These are phyloP conservation scores for Ceraclea dissimilis DNA, from an alignment of 2,888 invertebrate species.

Conservation along the genomic window DNA sequence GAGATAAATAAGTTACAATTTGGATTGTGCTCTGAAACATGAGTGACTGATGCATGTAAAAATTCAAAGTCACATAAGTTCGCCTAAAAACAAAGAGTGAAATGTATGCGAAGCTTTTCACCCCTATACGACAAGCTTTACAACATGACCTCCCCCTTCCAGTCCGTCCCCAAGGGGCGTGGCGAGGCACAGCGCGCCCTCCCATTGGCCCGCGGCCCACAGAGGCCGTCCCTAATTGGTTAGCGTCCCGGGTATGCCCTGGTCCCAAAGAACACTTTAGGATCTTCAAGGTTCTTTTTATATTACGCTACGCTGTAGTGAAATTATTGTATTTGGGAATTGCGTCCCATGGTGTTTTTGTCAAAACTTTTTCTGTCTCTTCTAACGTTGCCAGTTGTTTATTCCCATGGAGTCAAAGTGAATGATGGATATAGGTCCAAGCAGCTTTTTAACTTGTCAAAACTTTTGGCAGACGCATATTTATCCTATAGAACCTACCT, in stretches of 20 bases:
- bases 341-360: too few relatives aligned
- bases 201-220: constrained; percentile 23
- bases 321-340: neutral
- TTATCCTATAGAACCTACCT: too few relatives aligned
- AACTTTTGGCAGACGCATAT: too few relatives aligned
- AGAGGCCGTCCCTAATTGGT: constrained; percentile 33
- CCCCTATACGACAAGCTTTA: constrained; percentile 4
- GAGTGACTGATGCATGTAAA: too few relatives aligned
- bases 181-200: constrained; percentile 19
- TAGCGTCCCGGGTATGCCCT: constrained; percentile 26
- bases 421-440: neutral
- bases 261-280: constrained; percentile 8
- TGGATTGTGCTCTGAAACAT: too few relatives aligned
- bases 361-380: too few relatives aligned
- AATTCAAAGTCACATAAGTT: too few relatives aligned
- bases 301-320: neutral
- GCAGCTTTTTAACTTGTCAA: too few relatives aligned
- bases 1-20: too few relatives aligned
- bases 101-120: too few relatives aligned
- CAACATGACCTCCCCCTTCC: constrained; percentile 14
- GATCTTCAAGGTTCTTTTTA: neutral
- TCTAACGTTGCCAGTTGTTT: too few relatives aligned
- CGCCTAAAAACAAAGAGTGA: too few relatives aligned
- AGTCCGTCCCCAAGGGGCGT: constrained; percentile 23
- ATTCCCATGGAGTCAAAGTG: neutral